phyloP scores from a whole-genome alignment of 2,797 vertebrate species.

The Xerus rutilus region DNA sequence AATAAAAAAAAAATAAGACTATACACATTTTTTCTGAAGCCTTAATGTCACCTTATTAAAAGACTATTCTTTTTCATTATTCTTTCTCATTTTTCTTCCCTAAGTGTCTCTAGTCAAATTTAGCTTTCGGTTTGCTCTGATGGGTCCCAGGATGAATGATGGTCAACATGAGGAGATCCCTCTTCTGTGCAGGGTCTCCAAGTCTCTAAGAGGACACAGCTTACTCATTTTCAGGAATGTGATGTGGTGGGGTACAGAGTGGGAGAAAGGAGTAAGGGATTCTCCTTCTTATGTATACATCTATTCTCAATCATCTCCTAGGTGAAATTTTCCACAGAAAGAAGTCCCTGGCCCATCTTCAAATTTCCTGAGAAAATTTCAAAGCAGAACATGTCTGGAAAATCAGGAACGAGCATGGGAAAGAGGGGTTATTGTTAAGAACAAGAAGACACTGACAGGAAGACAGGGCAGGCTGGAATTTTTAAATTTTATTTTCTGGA shows the following conservation, averaged over 20 bases:
- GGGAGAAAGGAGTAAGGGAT: neutral
- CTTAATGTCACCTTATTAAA: constrained; percentile 1
- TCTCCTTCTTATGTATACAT: neutral
- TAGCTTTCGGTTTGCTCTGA: neutral
- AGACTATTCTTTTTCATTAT: neutral
- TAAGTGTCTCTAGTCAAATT: neutral
- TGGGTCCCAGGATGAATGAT: neutral
- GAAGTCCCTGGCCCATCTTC: neutral
- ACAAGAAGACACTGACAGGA: neutral
- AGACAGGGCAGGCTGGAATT: neutral
- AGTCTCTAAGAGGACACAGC: neutral
- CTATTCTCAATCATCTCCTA: neutral
- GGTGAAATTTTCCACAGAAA: neutral
- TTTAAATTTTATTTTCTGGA: neutral
- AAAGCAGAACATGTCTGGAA: neutral
- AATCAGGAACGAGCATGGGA: neutral
- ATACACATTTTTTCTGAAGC: neutral
- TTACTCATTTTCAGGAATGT: neutral
- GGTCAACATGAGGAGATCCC: neutral
- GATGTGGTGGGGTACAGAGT: rapidly evolving
- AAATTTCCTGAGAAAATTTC: constrained; percentile 6
- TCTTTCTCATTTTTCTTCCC: neutral
- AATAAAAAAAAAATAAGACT: neutral
- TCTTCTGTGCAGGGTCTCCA: neutral
- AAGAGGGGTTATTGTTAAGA: neutral